phyloP scores from a whole-genome alignment of 2,113 vertebrate species.

The Paratilapia polleni region DNA sequence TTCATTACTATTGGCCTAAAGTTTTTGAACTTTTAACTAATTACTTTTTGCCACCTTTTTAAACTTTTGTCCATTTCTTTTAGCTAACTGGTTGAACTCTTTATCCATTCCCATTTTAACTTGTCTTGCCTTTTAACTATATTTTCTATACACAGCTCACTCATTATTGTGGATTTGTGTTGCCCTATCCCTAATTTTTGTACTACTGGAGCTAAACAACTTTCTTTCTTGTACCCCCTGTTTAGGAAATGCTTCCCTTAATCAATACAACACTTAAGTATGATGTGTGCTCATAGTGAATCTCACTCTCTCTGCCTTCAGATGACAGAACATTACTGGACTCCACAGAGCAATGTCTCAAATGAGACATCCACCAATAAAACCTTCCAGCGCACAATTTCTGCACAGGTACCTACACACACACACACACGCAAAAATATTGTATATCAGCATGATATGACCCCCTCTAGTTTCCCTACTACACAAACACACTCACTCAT shows the following conservation, averaged over 20 bases:
- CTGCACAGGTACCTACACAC: conserved; percentile 88
- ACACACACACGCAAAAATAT: not conserved
- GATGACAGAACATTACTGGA: conserved; percentile 99
- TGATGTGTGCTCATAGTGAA: not conserved
- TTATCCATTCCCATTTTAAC: not conserved
- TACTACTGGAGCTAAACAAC: not conserved
- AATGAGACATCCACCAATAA: conserved; percentile 99
- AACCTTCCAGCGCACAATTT: conserved; percentile 99
- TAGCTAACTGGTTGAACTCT: not conserved
- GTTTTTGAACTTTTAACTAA: no score
- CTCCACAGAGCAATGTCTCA: conserved; percentile 97
- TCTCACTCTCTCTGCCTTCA: conserved; percentile 68
- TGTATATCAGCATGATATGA: not conserved
- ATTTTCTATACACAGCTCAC: not conserved
- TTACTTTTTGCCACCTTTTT: no score
- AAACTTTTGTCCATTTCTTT: not conserved
- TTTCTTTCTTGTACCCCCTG: not conserved
- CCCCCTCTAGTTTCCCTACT: not conserved
- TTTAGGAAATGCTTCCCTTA: not conserved
- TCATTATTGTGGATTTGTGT: not conserved
- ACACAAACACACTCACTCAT: not conserved
- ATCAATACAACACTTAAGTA: not conserved
- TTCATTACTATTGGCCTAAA: no score
- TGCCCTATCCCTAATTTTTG: rapidly evolving
- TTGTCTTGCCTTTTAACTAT: not conserved